Base-by-base conservation (phyloP, 2,113 vertebrate species). In the Poicephalus gulielmi region DNA sequence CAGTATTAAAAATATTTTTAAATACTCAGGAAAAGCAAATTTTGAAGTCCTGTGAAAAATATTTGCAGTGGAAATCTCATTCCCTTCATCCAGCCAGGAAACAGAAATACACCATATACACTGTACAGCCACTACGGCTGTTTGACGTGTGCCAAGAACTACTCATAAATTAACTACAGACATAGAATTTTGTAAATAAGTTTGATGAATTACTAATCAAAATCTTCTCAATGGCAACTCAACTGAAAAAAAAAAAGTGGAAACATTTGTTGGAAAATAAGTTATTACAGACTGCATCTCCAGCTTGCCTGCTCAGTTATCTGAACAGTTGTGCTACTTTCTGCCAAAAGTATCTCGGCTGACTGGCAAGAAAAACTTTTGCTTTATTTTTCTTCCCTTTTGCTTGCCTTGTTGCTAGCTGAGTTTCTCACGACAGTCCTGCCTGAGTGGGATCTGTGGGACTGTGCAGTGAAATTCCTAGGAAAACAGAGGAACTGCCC, bases 21-120 rank as follows among this genome's bases (percentile, higher is more conserved):
- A 95, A 76, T 92, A 95, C 96, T 94, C 10, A 4, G 66, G 86
- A 86, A 96, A 96, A 96, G 81, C 86, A 92, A 91, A 94, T 95
- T 94, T 84, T 94, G 83, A 82, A 92, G 44, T 13, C 23, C 52
- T 87, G 87, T 87, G 57, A 94, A 96, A 96, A 97, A 92, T 92
- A 95, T 94, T 97, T 97, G 77, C 83, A 89, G 92, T 94, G 92
- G 88, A 96, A 95, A 94, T 95, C 70, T 96, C 84, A 91, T 84
- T 97, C 86, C 89, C 49, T n/a, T 96, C 88, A 76, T 85, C 69
- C 83, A 94, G 60, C 84, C 86, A 91, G 86, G 94, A 94, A 95
- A 92, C 81, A 96, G 95, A 96, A 96, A 85, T 94, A 62, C 44
- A 80, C 69, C 74, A 37, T 82, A 89, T 24, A 82, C 66, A 30